phyloP scores from a whole-genome alignment of 2,797 vertebrate genomes.

The Pseudocheirus occidentalis region DNA sequence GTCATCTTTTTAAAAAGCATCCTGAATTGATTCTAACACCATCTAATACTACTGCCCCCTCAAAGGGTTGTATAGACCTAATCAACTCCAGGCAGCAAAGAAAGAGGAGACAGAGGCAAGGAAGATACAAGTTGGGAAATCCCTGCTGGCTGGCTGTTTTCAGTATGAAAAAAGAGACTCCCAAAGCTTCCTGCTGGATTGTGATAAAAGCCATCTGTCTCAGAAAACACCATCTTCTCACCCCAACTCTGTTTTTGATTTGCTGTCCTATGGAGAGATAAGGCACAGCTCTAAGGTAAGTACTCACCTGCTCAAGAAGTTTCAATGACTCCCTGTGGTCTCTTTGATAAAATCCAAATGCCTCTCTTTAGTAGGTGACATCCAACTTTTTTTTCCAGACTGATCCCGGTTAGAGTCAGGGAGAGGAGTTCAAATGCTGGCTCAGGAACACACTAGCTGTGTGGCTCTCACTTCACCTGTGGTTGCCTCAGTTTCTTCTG shows the following conservation, averaged over 20 bases:
- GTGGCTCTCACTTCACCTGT: too few relatives aligned
- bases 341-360: not conserved
- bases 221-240: not conserved
- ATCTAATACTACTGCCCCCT: too few relatives aligned
- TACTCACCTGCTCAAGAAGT: not conserved
- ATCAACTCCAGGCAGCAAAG: too few relatives aligned
- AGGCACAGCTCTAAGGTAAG: not conserved
- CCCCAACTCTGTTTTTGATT: not conserved
- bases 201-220: not conserved
- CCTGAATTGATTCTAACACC: too few relatives aligned
- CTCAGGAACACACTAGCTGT: not conserved
- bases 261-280: not conserved
- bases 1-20: too few relatives aligned
- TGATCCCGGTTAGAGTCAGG: not conserved
- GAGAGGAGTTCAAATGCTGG: not conserved
- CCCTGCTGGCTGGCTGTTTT: too few relatives aligned
- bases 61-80: too few relatives aligned
- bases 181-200: not conserved
- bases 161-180: not conserved
- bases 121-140: too few relatives aligned
- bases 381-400: not conserved
- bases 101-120: too few relatives aligned
- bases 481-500: too few relatives aligned
- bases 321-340: not conserved
- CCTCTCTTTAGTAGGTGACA: not conserved